phyloP scores from a whole-genome alignment of 2,888 invertebrate genomes.

The Drosophila subsilvestris region DNA sequence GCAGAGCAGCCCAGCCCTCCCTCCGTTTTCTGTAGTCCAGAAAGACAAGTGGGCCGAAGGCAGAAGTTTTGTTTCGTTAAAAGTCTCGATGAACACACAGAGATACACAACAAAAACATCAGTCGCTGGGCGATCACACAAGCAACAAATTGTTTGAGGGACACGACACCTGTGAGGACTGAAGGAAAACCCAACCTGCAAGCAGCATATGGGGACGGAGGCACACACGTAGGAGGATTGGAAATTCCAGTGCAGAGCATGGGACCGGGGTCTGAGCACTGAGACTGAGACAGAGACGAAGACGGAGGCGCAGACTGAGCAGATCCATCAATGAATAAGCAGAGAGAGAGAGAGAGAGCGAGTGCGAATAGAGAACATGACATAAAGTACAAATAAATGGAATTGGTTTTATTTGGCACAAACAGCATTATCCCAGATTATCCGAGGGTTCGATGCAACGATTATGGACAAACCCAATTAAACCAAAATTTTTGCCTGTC shows the following conservation, averaged over 20 bases:
- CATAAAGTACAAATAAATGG: slow-evolving; percentile 75
- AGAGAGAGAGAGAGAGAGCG: neutral
- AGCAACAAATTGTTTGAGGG: slow-evolving; percentile 21
- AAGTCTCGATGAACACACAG: too few relatives aligned
- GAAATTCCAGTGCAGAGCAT: slow-evolving; percentile 14
- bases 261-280: slow-evolving; percentile 2
- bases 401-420: slow-evolving; percentile 77
- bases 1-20: neutral
- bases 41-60: slow-evolving; percentile 12
- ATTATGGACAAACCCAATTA: slow-evolving; percentile 83
- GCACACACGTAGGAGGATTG: slow-evolving; percentile 8
- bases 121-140: neutral
- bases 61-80: slow-evolving; percentile 10
- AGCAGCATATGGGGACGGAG: slow-evolving; percentile 23
- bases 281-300: neutral
- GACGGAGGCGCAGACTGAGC: slow-evolving; percentile 4
- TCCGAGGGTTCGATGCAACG: slow-evolving; percentile 81
- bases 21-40: slow-evolving; percentile 29
- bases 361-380: slow-evolving; percentile 35
- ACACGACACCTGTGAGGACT: neutral
- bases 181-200: slow-evolving; percentile 36
- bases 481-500: slow-evolving; percentile 64
- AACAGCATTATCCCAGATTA: slow-evolving; percentile 82
- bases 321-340: slow-evolving; percentile 55
- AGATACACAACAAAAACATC: neutral